Evolutionary conservation across 2,797 vertebrate genomes (phyloP), one percentile per base, ranked within the genome.

Genomic region (Cetoscarus ocellatus): DNA sequence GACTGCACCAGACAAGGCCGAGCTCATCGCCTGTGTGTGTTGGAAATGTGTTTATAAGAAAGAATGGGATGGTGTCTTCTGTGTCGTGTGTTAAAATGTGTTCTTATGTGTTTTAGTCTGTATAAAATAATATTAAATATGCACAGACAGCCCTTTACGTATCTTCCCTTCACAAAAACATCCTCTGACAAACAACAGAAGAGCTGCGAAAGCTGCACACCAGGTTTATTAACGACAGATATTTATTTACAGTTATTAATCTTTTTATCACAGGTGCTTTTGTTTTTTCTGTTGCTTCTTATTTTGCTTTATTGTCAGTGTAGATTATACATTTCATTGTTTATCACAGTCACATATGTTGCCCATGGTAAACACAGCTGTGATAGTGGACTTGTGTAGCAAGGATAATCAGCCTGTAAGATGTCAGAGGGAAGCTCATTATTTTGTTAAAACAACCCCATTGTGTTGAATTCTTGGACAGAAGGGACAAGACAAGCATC

Each of bases 1-100:
- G 79, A 69, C 68, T 80, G 84, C 87, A 82, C 75, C 79, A 86
- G 77, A 77, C 90, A 90, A 93, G 91, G 90, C 90, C 88, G 38
- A 71, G 51, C 76, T 49, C 62, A 55, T 53, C 11, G 52, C 34
- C 15, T 2, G 9, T 65, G 67, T 50, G 43, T 15, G 3, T 57
- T 3, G 62, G 7, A 50, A 19, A 45, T 57, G 44, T 70, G 60
- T 80, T 85, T 80, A 85, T 84, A 67, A 85, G 80, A 85, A 86
- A 84, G 35, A 66, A 87, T 83, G 77, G 62, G 69, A 54, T 2
- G 12, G 62, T 40, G 55, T 65, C 79, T 76, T 66, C 69, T 47
- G 35, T 17, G 47, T 70, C n/a, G 18, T 27, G 51, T 10, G 18
- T 59, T 58, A 34, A 8, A 44, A 14, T 15, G 42, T 48, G 40